Base-by-base conservation (phyloP, 1,140 invertebrate species). In the Eurytemora carolleeae region DNA sequence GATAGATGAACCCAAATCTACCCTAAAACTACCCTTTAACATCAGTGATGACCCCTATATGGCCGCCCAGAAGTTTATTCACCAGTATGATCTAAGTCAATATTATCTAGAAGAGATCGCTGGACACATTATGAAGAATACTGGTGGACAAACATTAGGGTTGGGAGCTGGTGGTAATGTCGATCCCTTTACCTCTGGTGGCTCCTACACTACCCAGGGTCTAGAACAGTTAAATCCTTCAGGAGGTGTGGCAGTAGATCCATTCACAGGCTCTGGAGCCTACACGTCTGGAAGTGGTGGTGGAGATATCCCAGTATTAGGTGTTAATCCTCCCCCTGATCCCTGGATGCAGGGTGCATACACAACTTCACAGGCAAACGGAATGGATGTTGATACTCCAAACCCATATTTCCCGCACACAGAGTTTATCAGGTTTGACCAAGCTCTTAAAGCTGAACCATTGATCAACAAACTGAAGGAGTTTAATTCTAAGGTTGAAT, bases 11-110 rank as follows among this genome's bases (percentile, higher is more conserved):
- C 87, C 84, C 1, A 79, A 81, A 55, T 84, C 86, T 1, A 79
- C 87, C 0, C 73, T 96, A 2, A 95, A 96, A 72, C 73, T 98
- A 57, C 90, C 90, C 0, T 97, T 87, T 70, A 96, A 97, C 70
- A 78, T 78, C 15, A 69, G 67, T 21, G 80, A 84, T 67, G 79
- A 84, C 67, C 80, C 80, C 0, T 82, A 77, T 74, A 71, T 75
- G 64, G 79, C 78, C 21, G 82, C 82, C 23, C 79, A 82, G 65
- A 71, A 73, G 31, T 84, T 84, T 68, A 75, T 83, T 23, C 72
- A 81, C 63, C 75, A 79, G 67, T 79, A 98, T 71, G 76, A 84
- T 67, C 76, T 98, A 44, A 84, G 82, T 63, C 87, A 90, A 73
- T 76, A 78, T n/a, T 90, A 84, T 74, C 78, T 95, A 54, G 90